A percentile compares a stretch with the other conserved stretches of the same genome.
Conservation (phyloP, 2,113 vertebrate species). For the Diglossa brunneiventris region DNA sequence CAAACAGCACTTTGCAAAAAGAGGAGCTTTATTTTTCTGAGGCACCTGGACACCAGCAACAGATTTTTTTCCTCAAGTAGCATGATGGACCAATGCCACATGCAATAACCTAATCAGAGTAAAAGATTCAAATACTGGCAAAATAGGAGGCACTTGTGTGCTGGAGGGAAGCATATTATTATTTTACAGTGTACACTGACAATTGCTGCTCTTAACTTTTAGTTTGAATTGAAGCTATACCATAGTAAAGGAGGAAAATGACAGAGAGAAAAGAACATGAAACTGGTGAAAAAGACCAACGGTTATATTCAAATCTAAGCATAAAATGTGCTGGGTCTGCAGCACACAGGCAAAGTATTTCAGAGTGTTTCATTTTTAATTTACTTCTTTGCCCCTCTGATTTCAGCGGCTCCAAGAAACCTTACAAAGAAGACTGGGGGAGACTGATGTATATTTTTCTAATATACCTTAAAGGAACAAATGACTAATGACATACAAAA, state of each 20-base stretch:
- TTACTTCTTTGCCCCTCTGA: conserved; percentile 25
- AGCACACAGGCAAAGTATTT: neutral
- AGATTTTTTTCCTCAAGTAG: neutral
- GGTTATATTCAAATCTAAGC: conserved; percentile 24
- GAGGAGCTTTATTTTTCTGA: neutral
- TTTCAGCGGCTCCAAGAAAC: neutral
- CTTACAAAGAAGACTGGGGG: neutral
- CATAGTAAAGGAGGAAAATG: neutral
- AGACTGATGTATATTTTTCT: neutral
- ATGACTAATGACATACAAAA: neutral
- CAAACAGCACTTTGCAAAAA: neutral
- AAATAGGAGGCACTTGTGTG: conserved; percentile 22
- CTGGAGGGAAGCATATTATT: conserved; percentile 2
- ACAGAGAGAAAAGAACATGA: neutral
- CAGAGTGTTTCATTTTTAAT: conserved; percentile 18
- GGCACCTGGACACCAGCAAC: neutral
- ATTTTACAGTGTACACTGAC: neutral
- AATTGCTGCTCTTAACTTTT: conserved; percentile 37
- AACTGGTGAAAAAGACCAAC: neutral
- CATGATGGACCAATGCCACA: neutral
- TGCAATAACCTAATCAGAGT: conserved; percentile 7
- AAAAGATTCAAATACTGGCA: conserved; percentile 3
- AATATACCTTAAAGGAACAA: conserved; percentile 20
- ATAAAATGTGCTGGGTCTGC: conserved; percentile 19
- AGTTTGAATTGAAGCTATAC: neutral